These are phyloP conservation scores for Solea solea DNA, from an alignment of 2,113 vertebrate species.

Conservation along the genomic window DNA sequence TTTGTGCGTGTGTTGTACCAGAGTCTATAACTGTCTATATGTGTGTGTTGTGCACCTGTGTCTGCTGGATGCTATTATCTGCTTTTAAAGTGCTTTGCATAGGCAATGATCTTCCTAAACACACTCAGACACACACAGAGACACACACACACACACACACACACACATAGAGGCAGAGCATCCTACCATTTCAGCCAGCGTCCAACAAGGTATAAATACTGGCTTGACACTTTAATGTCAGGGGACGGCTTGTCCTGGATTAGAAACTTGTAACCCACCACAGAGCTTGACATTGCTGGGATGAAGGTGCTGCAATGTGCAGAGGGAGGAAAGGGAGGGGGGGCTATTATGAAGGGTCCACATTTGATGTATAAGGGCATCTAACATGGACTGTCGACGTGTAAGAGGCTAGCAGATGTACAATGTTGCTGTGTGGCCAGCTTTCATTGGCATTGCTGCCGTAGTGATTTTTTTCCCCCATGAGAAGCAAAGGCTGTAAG, in stretches of 20 bases:
- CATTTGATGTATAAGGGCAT: conserved; percentile 78
- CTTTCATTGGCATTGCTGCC: conserved; percentile 54
- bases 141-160: conserved; percentile 28
- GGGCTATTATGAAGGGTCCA: conserved; percentile 57
- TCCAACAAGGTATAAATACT: conserved; percentile 90
- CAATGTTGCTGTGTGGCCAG: conserved; percentile 56
- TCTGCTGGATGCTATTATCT: conserved; percentile 85
- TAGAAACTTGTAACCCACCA: conserved; percentile 90
- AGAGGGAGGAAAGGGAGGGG: conserved; percentile 27
- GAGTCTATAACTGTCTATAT: too few species aligned
- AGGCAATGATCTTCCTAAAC: conserved; percentile 84
- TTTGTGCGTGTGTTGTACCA: conserved; percentile 14
- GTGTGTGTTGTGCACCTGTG: conserved; percentile 8
- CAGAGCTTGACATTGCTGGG: conserved; percentile 81
- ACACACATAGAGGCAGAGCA: conserved; percentile 29
- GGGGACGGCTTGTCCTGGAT: conserved; percentile 92
- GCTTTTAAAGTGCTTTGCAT: conserved; percentile 88
- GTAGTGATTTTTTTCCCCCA: conserved; percentile 28
- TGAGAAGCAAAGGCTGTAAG: conserved; percentile 34
- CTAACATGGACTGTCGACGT: conserved; percentile 68
- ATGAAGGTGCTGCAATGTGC: conserved; percentile 82
- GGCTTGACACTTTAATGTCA: conserved; percentile 97
- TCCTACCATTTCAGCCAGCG: conserved; percentile 50
- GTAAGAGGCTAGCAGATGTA: conserved; percentile 41
- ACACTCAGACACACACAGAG: conserved; percentile 11